These are phyloP conservation scores for Thereva unica DNA, from an alignment of 2,888 invertebrate species.

Conservation along the genomic window DNA sequence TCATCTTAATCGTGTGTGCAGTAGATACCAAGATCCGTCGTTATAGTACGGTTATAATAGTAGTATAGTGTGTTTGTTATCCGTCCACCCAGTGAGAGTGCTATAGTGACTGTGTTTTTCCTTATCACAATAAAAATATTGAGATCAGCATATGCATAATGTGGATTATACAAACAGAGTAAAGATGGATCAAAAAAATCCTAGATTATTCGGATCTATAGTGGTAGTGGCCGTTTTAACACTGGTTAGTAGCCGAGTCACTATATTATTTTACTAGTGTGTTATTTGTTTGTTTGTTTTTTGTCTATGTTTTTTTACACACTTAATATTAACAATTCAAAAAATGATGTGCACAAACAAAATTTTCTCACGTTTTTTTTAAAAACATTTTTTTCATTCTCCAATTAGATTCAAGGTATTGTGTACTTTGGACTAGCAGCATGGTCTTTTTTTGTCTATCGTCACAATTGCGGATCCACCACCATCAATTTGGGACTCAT, in stretches of 20 bases:
- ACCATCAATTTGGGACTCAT: conserved; percentile 29
- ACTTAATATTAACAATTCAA: neutral
- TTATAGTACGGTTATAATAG: too few species aligned
- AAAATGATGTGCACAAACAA: neutral
- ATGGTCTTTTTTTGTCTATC: conserved; percentile 50
- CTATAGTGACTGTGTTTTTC: too few species aligned
- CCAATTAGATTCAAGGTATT: conserved; percentile 50
- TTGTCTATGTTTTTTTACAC: neutral
- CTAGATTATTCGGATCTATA: conserved; percentile 17
- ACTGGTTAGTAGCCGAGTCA: conserved; percentile 25
- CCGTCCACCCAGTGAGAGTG: too few species aligned
- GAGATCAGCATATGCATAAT: too few species aligned
- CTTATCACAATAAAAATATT: too few species aligned
- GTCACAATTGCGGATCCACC: conserved; percentile 45
- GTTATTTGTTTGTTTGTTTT: conserved; percentile 7
- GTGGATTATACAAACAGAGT: neutral
- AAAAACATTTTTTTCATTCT: too few species aligned
- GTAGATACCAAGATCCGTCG: too few species aligned
- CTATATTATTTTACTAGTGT: conserved; percentile 1
- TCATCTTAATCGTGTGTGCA: too few species aligned
- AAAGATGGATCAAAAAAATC: neutral
- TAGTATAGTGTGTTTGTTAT: too few species aligned
- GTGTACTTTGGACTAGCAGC: conserved; percentile 50
- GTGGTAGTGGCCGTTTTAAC: conserved; percentile 22
- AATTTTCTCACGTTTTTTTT: too few species aligned